Evolutionary conservation across 2,113 vertebrate species (phyloP), one percentile per base, ranked within the genome.

Genomic region (Mobula birostris): DNA sequence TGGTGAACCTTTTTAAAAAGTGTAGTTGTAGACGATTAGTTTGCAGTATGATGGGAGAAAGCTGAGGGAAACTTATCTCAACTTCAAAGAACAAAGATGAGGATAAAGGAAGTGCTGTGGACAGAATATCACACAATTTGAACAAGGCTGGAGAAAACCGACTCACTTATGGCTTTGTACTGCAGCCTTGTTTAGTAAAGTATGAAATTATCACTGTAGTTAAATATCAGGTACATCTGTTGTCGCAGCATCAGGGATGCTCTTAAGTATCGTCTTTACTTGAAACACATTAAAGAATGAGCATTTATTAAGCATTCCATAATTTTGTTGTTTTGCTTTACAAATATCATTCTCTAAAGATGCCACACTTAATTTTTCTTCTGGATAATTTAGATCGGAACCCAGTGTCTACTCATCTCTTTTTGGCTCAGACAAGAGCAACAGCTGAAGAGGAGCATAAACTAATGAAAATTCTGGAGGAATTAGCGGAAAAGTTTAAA

Each of bases 401-500:
- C 2, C 96, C 96, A 0, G 97, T 97, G 58, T 90, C 97, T 70
- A 97, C 96, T 0, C 97, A 98, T 94, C 95, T 97, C 27, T 96
- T 97, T 0, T 95, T 98, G 93, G 98, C 98, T 36, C 95, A 68
- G 2, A 97, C 96, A 77, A 96, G 94, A 48, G 96, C 97, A 29
- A 95, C 97, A 0, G 94, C 82, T 0, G 96, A 95, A 29, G 97
- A 97, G n/a, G 97, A 97, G 94, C 95, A 97, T 94, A 97, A 96
- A 85, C 95, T 98, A 1, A 95, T 95, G 94, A 94, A 95, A 14
- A 9, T 77, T 0, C 95, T 98, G 95, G 96, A 97, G 79, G 95
- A 97, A 68, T 94, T 98, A 0, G 95, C 97, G 21, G 95, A 95
- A 77, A 97, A 96, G 94, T 97, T 97, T 95, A 97, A 97, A 96